A percentile compares a stretch with the other conserved stretches of the same genome.
Evolutionary conservation across 2,888 invertebrate species (phyloP).

Genomic region (Troilus luridus): DNA sequence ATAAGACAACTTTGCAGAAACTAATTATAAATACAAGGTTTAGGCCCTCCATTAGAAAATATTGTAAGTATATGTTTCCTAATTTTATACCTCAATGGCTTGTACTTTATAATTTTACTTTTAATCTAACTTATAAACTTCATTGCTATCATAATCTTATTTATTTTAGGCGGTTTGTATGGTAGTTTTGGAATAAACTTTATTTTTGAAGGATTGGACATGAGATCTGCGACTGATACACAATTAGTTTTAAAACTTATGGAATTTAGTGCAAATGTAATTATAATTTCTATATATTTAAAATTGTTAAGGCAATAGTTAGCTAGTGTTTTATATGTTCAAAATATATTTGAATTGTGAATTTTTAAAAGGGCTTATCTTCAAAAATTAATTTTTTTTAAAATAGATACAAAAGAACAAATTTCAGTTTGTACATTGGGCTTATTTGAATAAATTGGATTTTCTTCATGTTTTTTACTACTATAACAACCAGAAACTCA

Average conservation of each 20-base stretch:
- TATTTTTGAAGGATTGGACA: slow-evolving; percentile 76
- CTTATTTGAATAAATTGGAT: no score
- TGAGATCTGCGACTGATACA: slow-evolving; percentile 71
- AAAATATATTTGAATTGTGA: background rate
- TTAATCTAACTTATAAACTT: no score
- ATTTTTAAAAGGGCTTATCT: no score
- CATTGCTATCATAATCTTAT: background rate
- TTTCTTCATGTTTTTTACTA: no score
- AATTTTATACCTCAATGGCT: background rate
- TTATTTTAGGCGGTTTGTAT: slow-evolving; percentile 61
- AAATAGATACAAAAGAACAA: no score
- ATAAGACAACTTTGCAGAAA: slow-evolving; percentile 63
- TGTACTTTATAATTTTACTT: background rate
- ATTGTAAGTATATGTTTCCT: slow-evolving; percentile 57
- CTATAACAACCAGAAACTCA: no score
- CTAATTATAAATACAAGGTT: slow-evolving; percentile 60
- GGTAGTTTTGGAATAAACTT: slow-evolving; percentile 74
- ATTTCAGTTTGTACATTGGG: no score
- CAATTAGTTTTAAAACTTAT: slow-evolving; percentile 56
- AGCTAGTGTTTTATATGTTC: background rate
- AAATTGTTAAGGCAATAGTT: background rate
- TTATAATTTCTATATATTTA: background rate
- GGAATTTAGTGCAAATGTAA: slow-evolving; percentile 58
- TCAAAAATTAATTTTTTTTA: no score
- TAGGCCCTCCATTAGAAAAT: slow-evolving; percentile 52